These are phyloP conservation scores for Oreortyx pictus DNA, from an alignment of 2,797 vertebrate species.

Conservation along the genomic window DNA sequence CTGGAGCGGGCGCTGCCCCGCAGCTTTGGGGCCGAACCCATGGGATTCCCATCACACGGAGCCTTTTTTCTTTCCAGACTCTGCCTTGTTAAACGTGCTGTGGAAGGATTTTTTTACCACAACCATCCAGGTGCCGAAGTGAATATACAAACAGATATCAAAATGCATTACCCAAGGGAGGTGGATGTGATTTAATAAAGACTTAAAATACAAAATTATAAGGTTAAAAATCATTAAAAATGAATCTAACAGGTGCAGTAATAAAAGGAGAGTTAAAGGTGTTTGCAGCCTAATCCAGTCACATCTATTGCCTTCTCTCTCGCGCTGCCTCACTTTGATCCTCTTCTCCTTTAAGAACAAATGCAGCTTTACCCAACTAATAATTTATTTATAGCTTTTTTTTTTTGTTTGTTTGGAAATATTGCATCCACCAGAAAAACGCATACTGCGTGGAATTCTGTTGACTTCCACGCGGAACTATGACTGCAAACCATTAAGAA, in stretches of 20 bases:
- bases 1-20: background rate
- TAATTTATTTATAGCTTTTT: conserved; percentile 60
- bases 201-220: conserved; percentile 42
- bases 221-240: conserved; percentile 55
- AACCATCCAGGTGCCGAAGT: background rate
- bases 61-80: background rate
- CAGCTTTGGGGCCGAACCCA: background rate
- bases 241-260: conserved; percentile 3
- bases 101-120: conserved; percentile 18
- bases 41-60: background rate
- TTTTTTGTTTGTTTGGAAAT: conserved; percentile 45
- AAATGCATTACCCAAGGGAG: conserved; percentile 29
- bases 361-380: conserved; percentile 5
- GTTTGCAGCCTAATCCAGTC: background rate
- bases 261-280: conserved; percentile 29
- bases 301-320: background rate
- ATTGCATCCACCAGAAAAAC: conserved; percentile 50
- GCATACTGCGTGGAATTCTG: conserved; percentile 22
- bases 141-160: conserved; percentile 61
- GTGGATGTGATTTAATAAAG: conserved; percentile 13
- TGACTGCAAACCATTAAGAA: conserved; percentile 22
- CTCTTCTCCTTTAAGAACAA: conserved; percentile 37
- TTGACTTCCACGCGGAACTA: conserved; percentile 38
- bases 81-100: conserved; percentile 13
- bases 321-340: background rate